Base-by-base conservation (phyloP, 2,113 vertebrate genomes). In the Silurus asotus region DNA sequence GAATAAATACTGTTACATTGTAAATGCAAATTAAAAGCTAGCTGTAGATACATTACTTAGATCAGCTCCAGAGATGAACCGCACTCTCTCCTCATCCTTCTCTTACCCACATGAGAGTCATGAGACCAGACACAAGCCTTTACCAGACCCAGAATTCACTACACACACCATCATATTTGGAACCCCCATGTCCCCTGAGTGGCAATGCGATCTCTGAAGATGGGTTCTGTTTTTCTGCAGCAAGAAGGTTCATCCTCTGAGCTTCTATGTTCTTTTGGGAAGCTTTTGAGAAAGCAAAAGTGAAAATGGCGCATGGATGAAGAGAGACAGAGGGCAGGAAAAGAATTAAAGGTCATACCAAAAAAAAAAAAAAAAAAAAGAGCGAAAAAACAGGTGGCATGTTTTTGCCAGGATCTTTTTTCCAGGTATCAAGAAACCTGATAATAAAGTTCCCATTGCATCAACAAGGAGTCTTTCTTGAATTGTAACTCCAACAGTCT, bases 1-100 rank as follows among this genome's bases (percentile, higher is more conserved):
- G 28, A 37, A 45, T 69, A 69, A 69, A 69, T 5, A 4, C 25
- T 67, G 65, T 11, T 67, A 67, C 64, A 67, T 67, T 25, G 1
- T 28, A 25, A 15, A 28, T 69, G 65, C 13, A 17, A 69, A 67
- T 67, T 67, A 67, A 5, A 28, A 67, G 64, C 64, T 37, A 37
- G 37, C 37, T 37, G 37, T 37, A 2, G 37, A 37, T 37, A 37
- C 37, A 37, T 37, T 37, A 37, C 2, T 37, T 37, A 37, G 37
- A 37, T 37, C 62, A 81, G 84, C 86, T 84, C 84, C 62, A 82
- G 92, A 95, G 87, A 91, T 91, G 87, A 93, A 93, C 87, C 93
- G 94, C 89, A 88, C 87, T 5, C 89, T 83, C 28, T 67, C 80
- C 86, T 81, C 55, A 0, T 82, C 88, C 87, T 92, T 91, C 91